Conservation (phyloP, 2,888 invertebrate genomes). For the Drosophila meridionalis region DNA sequence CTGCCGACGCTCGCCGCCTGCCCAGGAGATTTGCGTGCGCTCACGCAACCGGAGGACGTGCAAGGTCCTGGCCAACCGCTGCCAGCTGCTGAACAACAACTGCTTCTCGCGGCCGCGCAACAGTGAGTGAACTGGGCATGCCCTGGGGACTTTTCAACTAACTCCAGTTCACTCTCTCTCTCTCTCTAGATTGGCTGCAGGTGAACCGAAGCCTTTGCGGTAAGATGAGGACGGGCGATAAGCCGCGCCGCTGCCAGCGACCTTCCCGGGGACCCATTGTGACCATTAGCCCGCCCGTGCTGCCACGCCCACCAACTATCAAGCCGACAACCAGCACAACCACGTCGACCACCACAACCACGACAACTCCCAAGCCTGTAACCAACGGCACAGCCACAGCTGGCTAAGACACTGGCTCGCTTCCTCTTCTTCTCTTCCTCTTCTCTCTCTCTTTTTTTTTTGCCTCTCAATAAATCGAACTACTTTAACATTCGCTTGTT, state of each 20-base stretch:
- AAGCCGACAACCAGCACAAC: too few species aligned
- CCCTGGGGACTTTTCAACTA: too few species aligned
- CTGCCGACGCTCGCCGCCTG: conserved; percentile 29
- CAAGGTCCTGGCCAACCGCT: conserved; percentile 56
- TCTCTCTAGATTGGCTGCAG: conserved; percentile 58
- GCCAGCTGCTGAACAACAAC: conserved; percentile 62
- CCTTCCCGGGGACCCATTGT: background rate
- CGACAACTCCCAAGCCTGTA: conserved; percentile 4
- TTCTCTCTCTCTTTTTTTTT: background rate
- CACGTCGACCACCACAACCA: background rate
- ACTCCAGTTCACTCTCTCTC: background rate
- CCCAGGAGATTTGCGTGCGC: conserved; percentile 55
- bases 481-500: conserved; percentile 2
- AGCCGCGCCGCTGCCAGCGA: conserved; percentile 33
- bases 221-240: conserved; percentile 51
- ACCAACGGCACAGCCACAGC: background rate
- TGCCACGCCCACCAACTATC: conserved; percentile 9
- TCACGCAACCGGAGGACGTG: conserved; percentile 45
- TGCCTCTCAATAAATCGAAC: conserved; percentile 16
- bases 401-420: background rate
- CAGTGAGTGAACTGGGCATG: conserved; percentile 45
- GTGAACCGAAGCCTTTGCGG: conserved; percentile 47
- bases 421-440: background rate
- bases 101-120: conserved; percentile 48
- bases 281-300: conserved; percentile 3